Percentiles rank a stretch among this genome's conserved stretches.
Evolutionary conservation across 2,113 vertebrate genomes (phyloP).

Genomic region (Ceyx melanurus): DNA sequence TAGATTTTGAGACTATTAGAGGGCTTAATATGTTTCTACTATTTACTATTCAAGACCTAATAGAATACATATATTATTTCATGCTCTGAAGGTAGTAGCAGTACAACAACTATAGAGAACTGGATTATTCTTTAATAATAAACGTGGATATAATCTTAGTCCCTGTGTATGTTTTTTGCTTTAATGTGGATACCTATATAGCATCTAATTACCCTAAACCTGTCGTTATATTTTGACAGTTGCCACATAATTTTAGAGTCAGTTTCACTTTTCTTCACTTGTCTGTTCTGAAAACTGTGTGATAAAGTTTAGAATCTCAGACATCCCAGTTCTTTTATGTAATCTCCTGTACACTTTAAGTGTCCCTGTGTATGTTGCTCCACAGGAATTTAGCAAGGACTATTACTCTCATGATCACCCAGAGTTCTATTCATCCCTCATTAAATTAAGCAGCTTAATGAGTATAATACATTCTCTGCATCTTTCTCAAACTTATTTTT

Average conservation of each 20-base stretch:
- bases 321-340: background rate
- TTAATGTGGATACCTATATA: background rate
- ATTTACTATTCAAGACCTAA: background rate
- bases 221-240: background rate
- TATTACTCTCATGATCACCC: background rate
- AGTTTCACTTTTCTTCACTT: background rate
- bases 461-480: background rate
- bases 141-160: background rate
- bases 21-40: background rate
- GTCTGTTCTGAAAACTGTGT: background rate
- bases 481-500: background rate
- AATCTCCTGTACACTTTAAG: background rate
- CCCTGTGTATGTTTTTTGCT: background rate
- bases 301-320: background rate
- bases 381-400: background rate
- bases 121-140: background rate
- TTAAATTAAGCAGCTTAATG: background rate
- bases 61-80: background rate
- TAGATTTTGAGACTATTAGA: background rate
- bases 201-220: background rate
- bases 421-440: background rate
- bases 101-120: too few species aligned
- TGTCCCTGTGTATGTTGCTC: background rate
- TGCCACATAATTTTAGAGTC: background rate
- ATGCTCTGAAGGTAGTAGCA: background rate